Base-by-base conservation (phyloP, 2,888 invertebrate genomes). In the Apocheima hispidaria region DNA sequence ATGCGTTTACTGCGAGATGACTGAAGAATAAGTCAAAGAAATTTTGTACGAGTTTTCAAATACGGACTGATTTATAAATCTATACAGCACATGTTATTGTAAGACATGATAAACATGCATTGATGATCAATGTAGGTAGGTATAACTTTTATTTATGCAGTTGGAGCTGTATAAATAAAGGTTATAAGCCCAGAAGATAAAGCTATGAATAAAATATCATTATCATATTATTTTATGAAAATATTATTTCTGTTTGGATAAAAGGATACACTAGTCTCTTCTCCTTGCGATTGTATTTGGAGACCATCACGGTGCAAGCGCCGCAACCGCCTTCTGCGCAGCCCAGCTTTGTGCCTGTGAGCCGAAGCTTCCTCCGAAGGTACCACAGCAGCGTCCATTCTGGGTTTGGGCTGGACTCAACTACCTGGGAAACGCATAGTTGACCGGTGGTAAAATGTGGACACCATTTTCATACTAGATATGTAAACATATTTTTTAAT, bases 301-400 rank as follows among this genome's bases (percentile, higher is more conserved):
- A 98, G 20, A 98, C 92, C 97, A 99, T 98, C 14, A 99, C 98
- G 0, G 98, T 99, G 80, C 99, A 99, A 0, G 98, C 98, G 0
- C 99, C 99, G 80, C 99, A 99, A n/a, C 98, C 98, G 44, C 99
- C 99, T 91, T 98, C 98, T 0, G 97, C 98, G 79, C 99, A 99
- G 2, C 97, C 98, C 49, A 98, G 86, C 89, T 99, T 99, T 20
- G 98, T 98, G 12, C 99, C 99, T 48, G 96, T 96, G 60, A 98
- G 90, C 10, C 94, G 93, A 56, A 98, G 95, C 82, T 96, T 97
- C 77, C 95, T 96, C 52, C 98, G 94, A 30, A 98, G 93, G 86
- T 98, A 98, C 82, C 95, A 95, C 0, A 98, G 92, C 3, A 98
- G 88, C 0, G 98, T 98, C 94, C 96, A 96, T 93, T 96, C 97